Evolutionary conservation across 2,113 vertebrate genomes (phyloP).

Genomic region (Syngnathus typhle): DNA sequence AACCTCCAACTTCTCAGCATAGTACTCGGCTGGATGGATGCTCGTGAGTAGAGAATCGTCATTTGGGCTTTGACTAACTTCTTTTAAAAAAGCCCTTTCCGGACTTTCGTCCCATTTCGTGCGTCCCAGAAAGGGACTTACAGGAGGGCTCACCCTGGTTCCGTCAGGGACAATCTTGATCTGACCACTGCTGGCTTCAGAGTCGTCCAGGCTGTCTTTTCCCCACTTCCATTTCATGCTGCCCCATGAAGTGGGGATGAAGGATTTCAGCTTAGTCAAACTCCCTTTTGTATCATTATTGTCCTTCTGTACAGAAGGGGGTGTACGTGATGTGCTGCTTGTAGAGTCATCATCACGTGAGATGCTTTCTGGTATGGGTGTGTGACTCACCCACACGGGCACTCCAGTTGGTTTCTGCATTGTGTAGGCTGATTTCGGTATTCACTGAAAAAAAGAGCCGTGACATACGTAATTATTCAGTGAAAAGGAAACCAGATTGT

Average conservation of each 20-base stretch:
- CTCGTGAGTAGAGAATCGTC: conserved; percentile 60
- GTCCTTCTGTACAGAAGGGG: conserved; percentile 18
- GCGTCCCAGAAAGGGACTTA: conserved; percentile 53
- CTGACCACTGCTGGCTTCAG: conserved; percentile 18
- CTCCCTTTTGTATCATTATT: conserved; percentile 10
- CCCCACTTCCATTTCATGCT: conserved; percentile 29
- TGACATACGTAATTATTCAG: conserved; percentile 8
- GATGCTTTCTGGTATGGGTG: conserved; percentile 29
- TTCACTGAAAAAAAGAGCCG: conserved; percentile 16
- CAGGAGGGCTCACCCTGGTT: conserved; percentile 60
- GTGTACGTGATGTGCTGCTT: conserved; percentile 26
- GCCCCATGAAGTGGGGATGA: conserved; percentile 60
- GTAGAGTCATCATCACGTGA: conserved; percentile 24
- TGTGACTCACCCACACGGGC: conserved; percentile 57
- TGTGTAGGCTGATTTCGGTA: conserved; percentile 7
- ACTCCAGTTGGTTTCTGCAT: conserved; percentile 43
- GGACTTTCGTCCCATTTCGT: conserved; percentile 26
- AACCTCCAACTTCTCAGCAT: conserved; percentile 64
- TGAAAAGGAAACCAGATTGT: conserved; percentile 7
- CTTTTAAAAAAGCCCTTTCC: conserved; percentile 31
- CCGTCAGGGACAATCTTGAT: conserved; percentile 55
- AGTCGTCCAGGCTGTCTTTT: conserved; percentile 14
- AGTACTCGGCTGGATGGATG: conserved; percentile 64
- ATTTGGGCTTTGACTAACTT: conserved; percentile 18
- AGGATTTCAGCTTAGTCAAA: conserved; percentile 39